phyloP scores from a whole-genome alignment of 2,888 invertebrate species.

The Ametastegia equiseti region DNA sequence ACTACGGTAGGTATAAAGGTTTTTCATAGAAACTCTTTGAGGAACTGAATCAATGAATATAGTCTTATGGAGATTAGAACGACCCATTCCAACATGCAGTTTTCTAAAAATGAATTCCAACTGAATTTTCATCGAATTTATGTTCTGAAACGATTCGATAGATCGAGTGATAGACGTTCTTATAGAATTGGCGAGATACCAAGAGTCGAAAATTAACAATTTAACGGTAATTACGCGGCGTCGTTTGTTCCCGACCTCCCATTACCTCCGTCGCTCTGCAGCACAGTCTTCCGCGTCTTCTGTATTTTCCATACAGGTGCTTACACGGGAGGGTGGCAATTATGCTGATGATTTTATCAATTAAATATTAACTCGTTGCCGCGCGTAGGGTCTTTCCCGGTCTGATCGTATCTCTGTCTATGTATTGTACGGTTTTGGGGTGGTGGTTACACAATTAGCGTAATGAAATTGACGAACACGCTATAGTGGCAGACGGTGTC shows the following conservation, averaged over 20 bases:
- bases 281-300: background rate
- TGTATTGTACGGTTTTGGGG: constrained; percentile 50
- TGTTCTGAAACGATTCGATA: background rate
- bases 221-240: constrained; percentile 43
- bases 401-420: constrained; percentile 60
- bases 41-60: background rate
- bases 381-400: constrained; percentile 40
- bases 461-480: constrained; percentile 48
- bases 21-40: background rate
- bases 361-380: constrained; percentile 57
- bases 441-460: constrained; percentile 46
- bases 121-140: background rate
- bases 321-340: constrained; percentile 54
- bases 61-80: background rate
- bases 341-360: constrained; percentile 59
- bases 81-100: background rate
- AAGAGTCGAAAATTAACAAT: constrained; percentile 33
- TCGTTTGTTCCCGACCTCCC: constrained; percentile 27
- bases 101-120: background rate
- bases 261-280: background rate
- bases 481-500: constrained; percentile 13
- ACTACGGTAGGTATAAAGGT: background rate
- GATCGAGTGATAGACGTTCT: too few relatives aligned
- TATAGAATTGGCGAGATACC: background rate
- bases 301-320: constrained; percentile 44